phyloP scores from a whole-genome alignment of 2,797 vertebrate genomes.

The Coccyzus lansbergi region DNA sequence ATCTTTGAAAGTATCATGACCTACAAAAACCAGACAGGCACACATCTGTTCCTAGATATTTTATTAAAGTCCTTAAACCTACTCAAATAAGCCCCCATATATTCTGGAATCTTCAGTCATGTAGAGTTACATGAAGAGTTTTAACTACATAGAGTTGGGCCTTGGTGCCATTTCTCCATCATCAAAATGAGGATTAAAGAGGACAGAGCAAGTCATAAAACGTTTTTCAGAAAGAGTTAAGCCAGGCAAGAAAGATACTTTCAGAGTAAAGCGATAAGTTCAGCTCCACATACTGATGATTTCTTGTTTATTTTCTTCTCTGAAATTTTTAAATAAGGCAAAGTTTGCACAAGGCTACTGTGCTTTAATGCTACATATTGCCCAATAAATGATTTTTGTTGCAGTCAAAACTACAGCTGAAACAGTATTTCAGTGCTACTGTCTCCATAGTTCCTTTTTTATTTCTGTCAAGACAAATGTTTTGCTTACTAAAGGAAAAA shows the following conservation, averaged over 20 bases:
- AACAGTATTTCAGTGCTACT: background rate
- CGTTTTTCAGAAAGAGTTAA: background rate
- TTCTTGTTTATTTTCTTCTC: background rate
- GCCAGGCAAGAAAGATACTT: background rate
- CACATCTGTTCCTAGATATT: slow-evolving; percentile 5
- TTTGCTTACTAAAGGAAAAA: slow-evolving; percentile 45
- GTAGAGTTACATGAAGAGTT: background rate
- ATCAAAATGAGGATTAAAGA: background rate
- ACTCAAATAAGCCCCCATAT: background rate
- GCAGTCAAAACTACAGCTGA: background rate
- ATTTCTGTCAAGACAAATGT: slow-evolving; percentile 24
- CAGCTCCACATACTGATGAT: background rate
- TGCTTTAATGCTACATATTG: background rate
- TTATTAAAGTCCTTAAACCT: background rate
- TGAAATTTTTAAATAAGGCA: background rate
- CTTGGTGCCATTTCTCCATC: background rate
- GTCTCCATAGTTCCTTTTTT: slow-evolving; percentile 37
- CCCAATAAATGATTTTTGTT: background rate
- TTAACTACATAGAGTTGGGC: background rate
- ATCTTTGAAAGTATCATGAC: background rate
- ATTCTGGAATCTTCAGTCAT: background rate
- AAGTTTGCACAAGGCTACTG: background rate
- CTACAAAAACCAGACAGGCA: background rate
- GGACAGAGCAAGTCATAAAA: background rate
- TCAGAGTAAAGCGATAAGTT: background rate